These are phyloP conservation scores for Lymantria monacha DNA, from an alignment of 2,888 invertebrate species.

Conservation along the genomic window DNA sequence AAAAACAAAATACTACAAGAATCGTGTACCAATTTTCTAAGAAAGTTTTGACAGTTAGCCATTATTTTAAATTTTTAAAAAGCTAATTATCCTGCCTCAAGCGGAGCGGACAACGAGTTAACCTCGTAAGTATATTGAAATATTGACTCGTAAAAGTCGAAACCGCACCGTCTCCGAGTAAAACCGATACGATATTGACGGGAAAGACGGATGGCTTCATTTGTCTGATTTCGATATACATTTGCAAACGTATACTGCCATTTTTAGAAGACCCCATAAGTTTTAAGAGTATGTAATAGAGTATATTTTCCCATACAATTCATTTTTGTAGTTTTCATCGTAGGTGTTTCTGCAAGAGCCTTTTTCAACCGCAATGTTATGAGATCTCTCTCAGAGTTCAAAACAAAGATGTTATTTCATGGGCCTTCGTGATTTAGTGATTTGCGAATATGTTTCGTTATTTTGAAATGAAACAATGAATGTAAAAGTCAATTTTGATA, in stretches of 20 bases:
- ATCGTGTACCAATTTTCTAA: neutral
- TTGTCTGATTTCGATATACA: constrained; percentile 75
- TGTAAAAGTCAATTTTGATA: constrained; percentile 7
- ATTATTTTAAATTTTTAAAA: constrained; percentile 8
- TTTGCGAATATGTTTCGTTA: constrained; percentile 43
- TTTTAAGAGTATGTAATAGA: constrained; percentile 11
- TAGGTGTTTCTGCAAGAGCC: constrained; percentile 51
- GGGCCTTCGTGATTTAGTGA: constrained; percentile 66
- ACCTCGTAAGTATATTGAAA: constrained; percentile 81
- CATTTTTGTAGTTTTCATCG: constrained; percentile 17
- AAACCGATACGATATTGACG: constrained; percentile 66
- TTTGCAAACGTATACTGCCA: constrained; percentile 37
- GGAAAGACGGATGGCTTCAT: constrained; percentile 76
- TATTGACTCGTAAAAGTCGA: constrained; percentile 75
- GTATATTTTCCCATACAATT: constrained; percentile 19
- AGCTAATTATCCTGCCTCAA: constrained; percentile 21
- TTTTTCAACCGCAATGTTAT: constrained; percentile 71
- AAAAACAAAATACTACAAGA: no score
- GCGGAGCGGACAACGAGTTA: constrained; percentile 38
- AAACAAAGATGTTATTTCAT: constrained; percentile 74
- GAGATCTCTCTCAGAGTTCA: constrained; percentile 64
- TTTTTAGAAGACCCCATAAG: neutral
- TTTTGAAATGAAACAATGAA: constrained; percentile 29
- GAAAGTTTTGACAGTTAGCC: neutral
- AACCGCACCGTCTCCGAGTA: constrained; percentile 60